Conservation (phyloP, 2,113 vertebrate genomes). For the Pelvicachromis taeniatus region DNA sequence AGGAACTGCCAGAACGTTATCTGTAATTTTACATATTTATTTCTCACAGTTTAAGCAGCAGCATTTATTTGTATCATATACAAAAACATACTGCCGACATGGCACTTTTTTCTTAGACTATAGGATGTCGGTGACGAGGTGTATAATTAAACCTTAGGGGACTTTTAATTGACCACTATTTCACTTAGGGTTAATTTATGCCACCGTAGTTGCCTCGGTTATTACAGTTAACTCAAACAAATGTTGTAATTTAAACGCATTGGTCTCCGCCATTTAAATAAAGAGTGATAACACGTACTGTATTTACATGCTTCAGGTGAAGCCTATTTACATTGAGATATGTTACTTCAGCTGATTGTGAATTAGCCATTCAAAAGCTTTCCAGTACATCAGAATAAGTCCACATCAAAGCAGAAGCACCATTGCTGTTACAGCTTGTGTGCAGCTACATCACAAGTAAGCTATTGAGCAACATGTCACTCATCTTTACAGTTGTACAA, state of each 20-base stretch:
- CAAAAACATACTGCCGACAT: background rate
- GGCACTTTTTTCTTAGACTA: background rate
- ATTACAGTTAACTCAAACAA: rapidly evolving
- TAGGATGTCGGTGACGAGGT: rapidly evolving
- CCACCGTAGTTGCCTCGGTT: background rate
- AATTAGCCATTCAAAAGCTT: background rate
- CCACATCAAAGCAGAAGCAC: background rate
- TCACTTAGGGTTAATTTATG: background rate
- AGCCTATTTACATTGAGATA: background rate
- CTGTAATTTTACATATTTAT: background rate
- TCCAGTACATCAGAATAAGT: rapidly evolving
- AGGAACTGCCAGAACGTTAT: background rate
- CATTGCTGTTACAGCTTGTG: background rate
- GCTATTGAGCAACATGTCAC: background rate
- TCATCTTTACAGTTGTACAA: background rate
- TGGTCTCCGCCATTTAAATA: background rate
- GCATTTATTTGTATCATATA: background rate
- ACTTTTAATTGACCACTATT: background rate
- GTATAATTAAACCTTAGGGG: background rate
- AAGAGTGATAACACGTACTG: background rate
- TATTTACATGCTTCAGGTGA: background rate
- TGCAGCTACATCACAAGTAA: background rate
- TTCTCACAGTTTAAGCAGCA: background rate
- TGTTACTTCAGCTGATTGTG: background rate
- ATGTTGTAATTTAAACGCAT: background rate